Conservation (phyloP, 2,113 vertebrate species). For the Catagonus wagneri region DNA sequence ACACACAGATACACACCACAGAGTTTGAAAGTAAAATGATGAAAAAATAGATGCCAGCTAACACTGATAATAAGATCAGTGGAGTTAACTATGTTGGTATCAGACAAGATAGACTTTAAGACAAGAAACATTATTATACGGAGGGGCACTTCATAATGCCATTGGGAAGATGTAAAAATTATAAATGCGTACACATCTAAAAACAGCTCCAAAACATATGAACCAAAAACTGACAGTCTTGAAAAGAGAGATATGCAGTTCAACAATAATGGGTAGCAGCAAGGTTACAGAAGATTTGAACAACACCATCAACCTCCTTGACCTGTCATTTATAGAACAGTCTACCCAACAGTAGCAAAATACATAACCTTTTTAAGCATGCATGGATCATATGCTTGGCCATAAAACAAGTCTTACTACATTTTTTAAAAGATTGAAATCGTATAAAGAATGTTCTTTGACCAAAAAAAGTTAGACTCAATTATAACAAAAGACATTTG, state of each 20-base stretch:
- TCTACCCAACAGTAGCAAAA: background rate
- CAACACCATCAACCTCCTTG: background rate
- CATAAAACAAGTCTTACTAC: background rate
- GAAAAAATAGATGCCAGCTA: background rate
- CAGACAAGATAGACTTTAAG: background rate
- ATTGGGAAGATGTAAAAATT: background rate
- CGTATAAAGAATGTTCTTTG: background rate
- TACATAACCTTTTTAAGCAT: background rate
- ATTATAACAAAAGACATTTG: background rate
- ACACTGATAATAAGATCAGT: background rate
- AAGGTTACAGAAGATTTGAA: background rate
- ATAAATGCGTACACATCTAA: background rate
- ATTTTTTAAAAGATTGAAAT: background rate
- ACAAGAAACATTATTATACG: slow-evolving; percentile 1
- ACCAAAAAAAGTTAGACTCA: background rate
- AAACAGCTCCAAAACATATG: background rate
- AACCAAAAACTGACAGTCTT: background rate
- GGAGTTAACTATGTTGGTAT: background rate
- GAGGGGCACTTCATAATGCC: background rate
- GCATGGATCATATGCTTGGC: background rate
- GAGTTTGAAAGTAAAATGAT: background rate
- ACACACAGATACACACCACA: background rate
- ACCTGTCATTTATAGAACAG: background rate
- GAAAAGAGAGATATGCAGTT: background rate
- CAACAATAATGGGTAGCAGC: background rate